Percentiles rank a stretch among this genome's conserved stretches.
Evolutionary conservation across 2,888 invertebrate genomes (phyloP).

Genomic region (Parapristionchus giblindavisi): DNA sequence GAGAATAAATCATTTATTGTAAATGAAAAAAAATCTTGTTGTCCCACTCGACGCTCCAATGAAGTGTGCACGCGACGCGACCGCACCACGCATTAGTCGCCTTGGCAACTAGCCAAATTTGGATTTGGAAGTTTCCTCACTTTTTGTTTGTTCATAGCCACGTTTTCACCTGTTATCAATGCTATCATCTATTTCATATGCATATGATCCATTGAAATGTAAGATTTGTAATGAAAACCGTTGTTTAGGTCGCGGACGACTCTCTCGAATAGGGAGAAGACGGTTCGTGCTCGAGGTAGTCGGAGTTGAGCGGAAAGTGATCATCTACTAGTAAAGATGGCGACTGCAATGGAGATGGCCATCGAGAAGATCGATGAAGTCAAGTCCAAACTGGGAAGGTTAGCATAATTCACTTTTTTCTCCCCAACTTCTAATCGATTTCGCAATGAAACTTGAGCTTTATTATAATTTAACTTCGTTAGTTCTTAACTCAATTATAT

Average conservation of each 20-base stretch:
- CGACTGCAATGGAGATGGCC: constrained; percentile 68
- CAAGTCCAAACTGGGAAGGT: constrained; percentile 68
- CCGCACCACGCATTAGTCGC: not conserved
- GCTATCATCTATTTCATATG: not conserved
- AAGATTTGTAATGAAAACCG: not conserved
- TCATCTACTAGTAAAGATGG: constrained; percentile 50
- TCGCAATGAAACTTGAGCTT: too few species aligned
- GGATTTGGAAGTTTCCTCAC: not conserved
- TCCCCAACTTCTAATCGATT: too few species aligned
- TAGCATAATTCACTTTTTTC: not conserved
- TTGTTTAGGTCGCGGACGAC: too few species aligned
- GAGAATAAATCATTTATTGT: not conserved
- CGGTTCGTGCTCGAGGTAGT: not conserved
- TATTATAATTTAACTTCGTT: too few species aligned
- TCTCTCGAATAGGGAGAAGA: too few species aligned
- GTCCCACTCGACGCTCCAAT: not conserved
- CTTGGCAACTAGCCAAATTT: constrained; percentile 9
- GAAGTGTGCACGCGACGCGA: not conserved
- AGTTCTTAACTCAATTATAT: too few species aligned
- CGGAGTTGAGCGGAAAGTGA: not conserved
- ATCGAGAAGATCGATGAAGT: constrained; percentile 70
- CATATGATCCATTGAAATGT: not conserved
- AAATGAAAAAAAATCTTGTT: not conserved
- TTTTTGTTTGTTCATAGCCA: not conserved
- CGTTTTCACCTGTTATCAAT: not conserved